Base-by-base conservation (phyloP, 2,797 vertebrate species). In the Danio albolineatus region DNA sequence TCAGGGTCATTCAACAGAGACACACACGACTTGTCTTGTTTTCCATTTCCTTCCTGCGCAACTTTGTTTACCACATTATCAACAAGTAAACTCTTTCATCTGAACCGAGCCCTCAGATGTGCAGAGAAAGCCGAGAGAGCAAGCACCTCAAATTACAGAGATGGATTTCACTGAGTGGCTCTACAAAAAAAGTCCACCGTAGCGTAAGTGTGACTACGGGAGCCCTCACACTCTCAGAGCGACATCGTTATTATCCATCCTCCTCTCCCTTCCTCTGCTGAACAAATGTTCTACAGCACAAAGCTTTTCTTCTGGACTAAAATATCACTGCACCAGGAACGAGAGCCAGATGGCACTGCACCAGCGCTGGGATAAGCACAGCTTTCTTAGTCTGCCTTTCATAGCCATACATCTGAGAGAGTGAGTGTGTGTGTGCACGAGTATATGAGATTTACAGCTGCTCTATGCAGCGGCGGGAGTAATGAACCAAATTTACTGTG, bases 301-400 rank as follows among this genome's bases (percentile, higher is more conserved):
- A 54, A 79, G 83, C 72, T 79, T 69, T 84, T 66, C 71, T 84
- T 84, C 71, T 82, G 66, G 44, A 75, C 83, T 78, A 79, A 87
- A 87, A 82, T 75, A 84, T 77, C 83, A 81, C 67, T 65, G 73
- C 44, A 62, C 80, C 76, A 80, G 74, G 76, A 73, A 69, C 71
- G 54, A 73, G 59, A 79, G 84, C 82, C 86, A 87, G 84, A 87
- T 85, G 86, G 86, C 82, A 78, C 57, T 57, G 60, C 81, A 82
- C 79, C 83, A 78, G 77, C 59, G 16, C 43, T 57, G 78, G 81
- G 81, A 85, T 81, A 81, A 85, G 84, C 78, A 73, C 16, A 62
- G 71, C 84, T 73, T 82, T 82, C 70, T 60, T 61, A 54, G 56
- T 36, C 75, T 79, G 73, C 76, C 71, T 80, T 75, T 65, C 71